Evolutionary conservation across 2,888 invertebrate genomes (phyloP).

Genomic region (Yponomeuta evonymella): DNA sequence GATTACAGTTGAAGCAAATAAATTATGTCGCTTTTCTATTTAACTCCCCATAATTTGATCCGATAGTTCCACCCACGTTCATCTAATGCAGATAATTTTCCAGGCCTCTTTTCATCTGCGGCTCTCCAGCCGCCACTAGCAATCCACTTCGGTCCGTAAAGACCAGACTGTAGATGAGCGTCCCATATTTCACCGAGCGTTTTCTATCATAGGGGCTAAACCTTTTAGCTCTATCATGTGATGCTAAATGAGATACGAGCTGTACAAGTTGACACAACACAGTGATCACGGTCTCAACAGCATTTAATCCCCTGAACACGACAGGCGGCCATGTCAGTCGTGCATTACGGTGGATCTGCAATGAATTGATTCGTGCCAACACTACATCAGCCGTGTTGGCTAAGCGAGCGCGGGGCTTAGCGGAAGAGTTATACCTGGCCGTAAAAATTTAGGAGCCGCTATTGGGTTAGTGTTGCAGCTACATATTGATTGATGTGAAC

Average conservation of each 20-base stretch:
- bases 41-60: too few species aligned
- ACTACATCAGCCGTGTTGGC: slow-evolving; percentile 31
- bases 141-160: too few species aligned
- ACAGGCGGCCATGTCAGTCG: slow-evolving; percentile 14
- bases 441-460: not conserved
- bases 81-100: too few species aligned
- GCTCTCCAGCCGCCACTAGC: too few species aligned
- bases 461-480: not conserved
- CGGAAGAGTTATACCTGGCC: not conserved
- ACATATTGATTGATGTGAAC: not conserved
- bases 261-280: not conserved
- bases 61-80: too few species aligned
- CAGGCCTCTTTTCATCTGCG: too few species aligned
- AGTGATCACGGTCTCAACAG: not conserved
- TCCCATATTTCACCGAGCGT: too few species aligned
- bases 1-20: too few species aligned
- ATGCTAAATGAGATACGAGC: not conserved
- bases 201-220: too few species aligned
- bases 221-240: too few species aligned
- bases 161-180: too few species aligned
- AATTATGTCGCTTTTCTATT: too few species aligned
- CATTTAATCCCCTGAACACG: not conserved
- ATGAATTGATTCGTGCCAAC: slow-evolving; percentile 44
- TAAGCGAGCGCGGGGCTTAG: not conserved
- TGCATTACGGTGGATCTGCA: slow-evolving; percentile 36